Percentiles rank a stretch among this genome's conserved stretches.
Evolutionary conservation across 2,113 vertebrate species (phyloP).

Genomic region (Hylia prasina): DNA sequence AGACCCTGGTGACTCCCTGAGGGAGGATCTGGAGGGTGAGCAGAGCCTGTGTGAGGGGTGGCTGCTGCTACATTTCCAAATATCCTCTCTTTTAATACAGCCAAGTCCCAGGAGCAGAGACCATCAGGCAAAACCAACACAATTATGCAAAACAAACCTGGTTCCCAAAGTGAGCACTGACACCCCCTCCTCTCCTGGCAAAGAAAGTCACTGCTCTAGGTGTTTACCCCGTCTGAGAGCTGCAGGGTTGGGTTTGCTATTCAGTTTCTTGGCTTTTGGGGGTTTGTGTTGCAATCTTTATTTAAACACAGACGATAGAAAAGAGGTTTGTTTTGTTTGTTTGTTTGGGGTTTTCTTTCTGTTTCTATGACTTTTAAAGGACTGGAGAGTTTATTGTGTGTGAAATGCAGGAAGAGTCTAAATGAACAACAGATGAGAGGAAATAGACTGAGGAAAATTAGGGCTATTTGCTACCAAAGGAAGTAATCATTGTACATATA

Average conservation of each 20-base stretch:
- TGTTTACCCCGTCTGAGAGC: not conserved
- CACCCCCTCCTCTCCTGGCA: not conserved
- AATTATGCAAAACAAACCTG: not conserved
- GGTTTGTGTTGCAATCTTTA: not conserved
- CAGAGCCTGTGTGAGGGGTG: not conserved
- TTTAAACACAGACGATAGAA: not conserved
- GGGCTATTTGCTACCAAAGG: conserved; percentile 60
- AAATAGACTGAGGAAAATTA: conserved; percentile 62
- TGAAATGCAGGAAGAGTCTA: conserved; percentile 52
- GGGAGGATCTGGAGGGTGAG: not conserved
- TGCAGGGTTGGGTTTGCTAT: not conserved
- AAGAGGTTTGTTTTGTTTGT: not conserved
- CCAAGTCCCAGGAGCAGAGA: not conserved
- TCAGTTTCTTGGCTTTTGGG: not conserved
- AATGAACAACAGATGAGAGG: conserved; percentile 63
- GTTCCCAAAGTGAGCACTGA: not conserved
- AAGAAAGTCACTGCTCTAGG: not conserved
- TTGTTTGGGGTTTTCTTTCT: conserved; percentile 37
- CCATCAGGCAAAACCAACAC: not conserved
- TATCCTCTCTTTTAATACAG: not conserved
- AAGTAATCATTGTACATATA: conserved; percentile 44
- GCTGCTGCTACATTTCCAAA: not conserved
- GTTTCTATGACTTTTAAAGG: not conserved
- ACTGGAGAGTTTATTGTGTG: conserved; percentile 34
- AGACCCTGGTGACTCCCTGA: not conserved